Evolutionary conservation across 2,888 invertebrate genomes (phyloP).

Genomic region (Acanthosepion lycidas): DNA sequence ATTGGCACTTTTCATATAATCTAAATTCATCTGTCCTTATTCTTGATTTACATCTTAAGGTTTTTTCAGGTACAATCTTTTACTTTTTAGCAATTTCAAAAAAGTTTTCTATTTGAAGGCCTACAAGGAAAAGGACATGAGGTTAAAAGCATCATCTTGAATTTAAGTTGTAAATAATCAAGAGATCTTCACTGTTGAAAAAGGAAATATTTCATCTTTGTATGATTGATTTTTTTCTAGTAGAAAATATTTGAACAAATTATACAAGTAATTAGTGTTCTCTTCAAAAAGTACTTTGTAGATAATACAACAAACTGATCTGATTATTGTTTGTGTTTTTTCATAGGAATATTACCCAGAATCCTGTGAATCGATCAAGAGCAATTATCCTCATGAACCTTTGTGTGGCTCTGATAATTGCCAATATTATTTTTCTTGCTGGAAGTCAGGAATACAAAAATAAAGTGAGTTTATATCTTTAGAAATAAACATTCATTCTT

Average conservation of each 20-base stretch:
- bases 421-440: neutral
- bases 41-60: too few species aligned
- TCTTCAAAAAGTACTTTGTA: neutral
- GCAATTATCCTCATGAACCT: conserved; percentile 41
- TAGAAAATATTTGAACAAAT: too few species aligned
- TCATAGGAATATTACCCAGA: neutral
- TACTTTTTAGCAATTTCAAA: too few species aligned
- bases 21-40: too few species aligned
- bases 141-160: too few species aligned
- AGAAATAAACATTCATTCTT: neutral
- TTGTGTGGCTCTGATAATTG: neutral
- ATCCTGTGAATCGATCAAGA: neutral
- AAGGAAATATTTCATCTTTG: too few species aligned
- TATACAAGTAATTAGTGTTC: neutral
- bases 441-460: neutral
- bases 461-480: neutral
- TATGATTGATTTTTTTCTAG: too few species aligned
- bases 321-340: neutral
- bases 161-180: too few species aligned
- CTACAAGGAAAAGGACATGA: too few species aligned
- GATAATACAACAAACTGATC: neutral
- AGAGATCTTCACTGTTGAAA: too few species aligned
- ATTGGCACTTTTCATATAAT: too few species aligned
- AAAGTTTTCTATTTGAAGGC: too few species aligned
- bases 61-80: neutral